Percentiles rank a stretch among this genome's conserved stretches.
Evolutionary conservation across 2,113 vertebrate species (phyloP).

Genomic region (Malurus melanocephalus): DNA sequence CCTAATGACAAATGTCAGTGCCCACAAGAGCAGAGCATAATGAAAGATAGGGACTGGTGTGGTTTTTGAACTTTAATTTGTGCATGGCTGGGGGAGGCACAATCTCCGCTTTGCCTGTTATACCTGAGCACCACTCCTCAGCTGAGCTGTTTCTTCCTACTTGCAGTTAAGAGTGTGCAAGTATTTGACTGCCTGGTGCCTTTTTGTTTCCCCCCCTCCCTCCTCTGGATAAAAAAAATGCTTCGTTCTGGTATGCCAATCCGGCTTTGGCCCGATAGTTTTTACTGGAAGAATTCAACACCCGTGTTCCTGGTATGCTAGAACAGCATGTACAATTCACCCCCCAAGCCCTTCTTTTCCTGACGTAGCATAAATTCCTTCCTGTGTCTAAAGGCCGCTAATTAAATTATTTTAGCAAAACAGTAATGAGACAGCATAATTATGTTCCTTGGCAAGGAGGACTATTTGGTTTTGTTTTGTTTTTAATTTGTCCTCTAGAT

Average conservation of each 20-base stretch:
- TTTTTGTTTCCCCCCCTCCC: background rate
- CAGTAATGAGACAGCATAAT: conserved; percentile 68
- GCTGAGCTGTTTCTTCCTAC: background rate
- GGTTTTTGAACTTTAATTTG: background rate
- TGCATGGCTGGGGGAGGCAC: background rate
- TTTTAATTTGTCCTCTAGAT: conserved; percentile 42
- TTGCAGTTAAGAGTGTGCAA: background rate
- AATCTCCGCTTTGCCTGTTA: background rate
- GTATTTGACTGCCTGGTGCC: background rate
- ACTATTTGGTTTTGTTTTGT: background rate
- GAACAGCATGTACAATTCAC: conserved; percentile 61
- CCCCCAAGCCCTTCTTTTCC: conserved; percentile 16
- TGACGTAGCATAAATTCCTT: conserved; percentile 67
- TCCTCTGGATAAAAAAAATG: background rate
- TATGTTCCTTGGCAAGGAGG: conserved; percentile 64
- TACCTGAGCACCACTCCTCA: background rate
- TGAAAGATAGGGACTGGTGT: background rate
- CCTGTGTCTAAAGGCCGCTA: conserved; percentile 63
- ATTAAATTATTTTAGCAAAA: conserved; percentile 71
- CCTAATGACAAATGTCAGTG: background rate
- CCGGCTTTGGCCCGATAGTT: background rate
- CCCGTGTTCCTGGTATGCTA: conserved; percentile 44
- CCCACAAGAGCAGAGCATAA: background rate
- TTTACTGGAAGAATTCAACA: conserved; percentile 21
- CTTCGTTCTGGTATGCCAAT: conserved; percentile 33